Evolutionary conservation across 2,797 vertebrate species (phyloP), one percentile per base, ranked within the genome.

Genomic region (Diplodus sargus): DNA sequence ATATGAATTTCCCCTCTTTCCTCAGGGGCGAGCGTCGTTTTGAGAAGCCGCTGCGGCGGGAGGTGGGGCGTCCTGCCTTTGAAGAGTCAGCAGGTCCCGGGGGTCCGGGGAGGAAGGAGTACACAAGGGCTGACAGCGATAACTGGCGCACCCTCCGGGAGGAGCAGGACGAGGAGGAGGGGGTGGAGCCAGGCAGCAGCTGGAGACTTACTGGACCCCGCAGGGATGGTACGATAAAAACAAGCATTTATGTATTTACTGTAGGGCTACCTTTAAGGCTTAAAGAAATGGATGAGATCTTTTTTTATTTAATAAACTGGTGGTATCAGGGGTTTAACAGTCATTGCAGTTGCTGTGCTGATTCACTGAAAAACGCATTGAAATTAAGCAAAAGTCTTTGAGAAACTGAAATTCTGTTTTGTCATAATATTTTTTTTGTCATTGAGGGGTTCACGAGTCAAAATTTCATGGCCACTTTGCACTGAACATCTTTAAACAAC

Each of bases 71-170:
- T 22, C 95, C 95, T 0, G 95, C 93, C 34, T 97, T 97, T 78
- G 97, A 98, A 85, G 97, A 98, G 79, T 42, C 86, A 42, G 87
- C 71, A 0, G 90, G 20, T 68, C 89, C 76, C 42, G 83, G 23
- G 34, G 92, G 23, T 80, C 81, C 91, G 2, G 91, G 82, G 0
- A 94, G 97, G 86, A 97, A 98, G 91, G 97, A 98, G n/a, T 96
- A 94, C 47, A 95, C 97, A 76, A 97, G 97, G 81, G 97, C 97
- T 6, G 97, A 98, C 91, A 98, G 97, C 2, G 97, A 97, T 91
- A 98, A 98, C 90, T 98, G 97, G 97, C 96, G 97, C 62, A 96
- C 96, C 1, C 95, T 97, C 16, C 92, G 97, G 13, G 97, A 97
- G 73, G 97, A 98, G 76, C 96, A 97, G 25, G 95, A 96, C 68